Percentiles rank a stretch among this genome's conserved stretches.
phyloP scores from a whole-genome alignment of 1,140 invertebrate genomes.

The Augochlora pura region DNA sequence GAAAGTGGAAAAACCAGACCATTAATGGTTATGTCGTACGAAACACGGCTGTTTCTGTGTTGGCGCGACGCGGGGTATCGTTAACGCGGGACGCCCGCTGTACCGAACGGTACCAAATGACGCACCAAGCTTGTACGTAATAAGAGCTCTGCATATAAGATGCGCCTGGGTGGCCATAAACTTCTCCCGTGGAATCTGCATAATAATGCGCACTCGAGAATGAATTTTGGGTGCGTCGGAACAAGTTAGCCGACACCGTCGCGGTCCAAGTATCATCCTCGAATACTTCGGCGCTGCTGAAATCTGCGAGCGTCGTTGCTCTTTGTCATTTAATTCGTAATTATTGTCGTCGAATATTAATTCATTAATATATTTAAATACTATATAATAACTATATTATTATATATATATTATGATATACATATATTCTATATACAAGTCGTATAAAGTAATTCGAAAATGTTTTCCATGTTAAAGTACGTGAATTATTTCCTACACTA shows the following conservation, averaged over 20 bases:
- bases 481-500: no score
- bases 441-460: no score
- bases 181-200: conserved; percentile 31
- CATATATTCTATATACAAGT: no score
- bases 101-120: conserved; percentile 49
- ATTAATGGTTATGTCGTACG: conserved; percentile 17
- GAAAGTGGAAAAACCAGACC: conserved; percentile 49
- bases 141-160: conserved; percentile 38
- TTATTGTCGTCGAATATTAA: no score
- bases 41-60: conserved; percentile 15
- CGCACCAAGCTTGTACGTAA: conserved; percentile 43
- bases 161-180: conserved; percentile 13
- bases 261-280: neutral
- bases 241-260: neutral
- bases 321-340: no score
- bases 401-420: no score
- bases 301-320: no score
- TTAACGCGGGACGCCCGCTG: conserved; percentile 23
- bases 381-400: no score
- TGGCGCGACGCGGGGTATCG: neutral
- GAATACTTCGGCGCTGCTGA: neutral
- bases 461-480: no score
- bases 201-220: conserved; percentile 38
- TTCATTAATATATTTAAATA: no score
- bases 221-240: conserved; percentile 16